Percentiles rank a stretch among this genome's conserved stretches.
Evolutionary conservation across 2,797 vertebrate species (phyloP).

Genomic region (Triplophysa bombifrons): DNA sequence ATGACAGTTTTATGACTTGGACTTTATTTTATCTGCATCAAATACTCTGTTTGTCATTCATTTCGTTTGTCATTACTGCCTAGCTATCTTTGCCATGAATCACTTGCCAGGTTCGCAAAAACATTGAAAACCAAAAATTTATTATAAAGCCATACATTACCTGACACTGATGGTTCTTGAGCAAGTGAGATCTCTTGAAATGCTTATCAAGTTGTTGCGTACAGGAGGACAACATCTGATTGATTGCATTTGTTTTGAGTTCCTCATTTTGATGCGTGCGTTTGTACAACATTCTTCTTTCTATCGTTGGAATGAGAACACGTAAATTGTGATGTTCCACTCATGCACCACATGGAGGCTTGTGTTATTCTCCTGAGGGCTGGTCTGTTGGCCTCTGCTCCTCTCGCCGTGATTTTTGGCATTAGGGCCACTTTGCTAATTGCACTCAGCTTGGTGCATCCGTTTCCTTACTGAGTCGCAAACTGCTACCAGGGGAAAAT

Average conservation of each 20-base stretch:
- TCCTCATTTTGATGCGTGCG: conserved; percentile 17
- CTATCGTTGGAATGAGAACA: conserved; percentile 1
- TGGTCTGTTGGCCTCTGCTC: conserved; percentile 44
- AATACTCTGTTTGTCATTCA: conserved; percentile 25
- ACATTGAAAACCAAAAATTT: conserved; percentile 3
- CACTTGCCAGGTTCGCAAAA: conserved; percentile 21
- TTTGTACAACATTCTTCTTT: conserved; percentile 3
- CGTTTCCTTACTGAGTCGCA: conserved; percentile 55
- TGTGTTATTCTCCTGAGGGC: conserved; percentile 45
- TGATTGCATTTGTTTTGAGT: conserved; percentile 31
- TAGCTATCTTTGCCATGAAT: conserved; percentile 23
- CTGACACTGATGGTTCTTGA: conserved; percentile 2
- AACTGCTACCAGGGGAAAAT: conserved; percentile 56
- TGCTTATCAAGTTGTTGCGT: background rate
- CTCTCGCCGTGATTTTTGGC: conserved; percentile 46
- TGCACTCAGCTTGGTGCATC: conserved; percentile 51
- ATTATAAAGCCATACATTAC: conserved; percentile 27
- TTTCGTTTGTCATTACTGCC: conserved; percentile 10
- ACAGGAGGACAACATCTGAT: conserved; percentile 1
- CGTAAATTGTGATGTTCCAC: background rate
- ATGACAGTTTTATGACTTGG: conserved; percentile 37
- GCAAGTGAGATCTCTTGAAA: conserved; percentile 11
- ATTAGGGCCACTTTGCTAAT: conserved; percentile 54
- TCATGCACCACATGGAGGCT: conserved; percentile 16
- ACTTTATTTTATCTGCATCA: conserved; percentile 46